phyloP scores from a whole-genome alignment of 2,113 vertebrate genomes.

The Coracopsis vasa region DNA sequence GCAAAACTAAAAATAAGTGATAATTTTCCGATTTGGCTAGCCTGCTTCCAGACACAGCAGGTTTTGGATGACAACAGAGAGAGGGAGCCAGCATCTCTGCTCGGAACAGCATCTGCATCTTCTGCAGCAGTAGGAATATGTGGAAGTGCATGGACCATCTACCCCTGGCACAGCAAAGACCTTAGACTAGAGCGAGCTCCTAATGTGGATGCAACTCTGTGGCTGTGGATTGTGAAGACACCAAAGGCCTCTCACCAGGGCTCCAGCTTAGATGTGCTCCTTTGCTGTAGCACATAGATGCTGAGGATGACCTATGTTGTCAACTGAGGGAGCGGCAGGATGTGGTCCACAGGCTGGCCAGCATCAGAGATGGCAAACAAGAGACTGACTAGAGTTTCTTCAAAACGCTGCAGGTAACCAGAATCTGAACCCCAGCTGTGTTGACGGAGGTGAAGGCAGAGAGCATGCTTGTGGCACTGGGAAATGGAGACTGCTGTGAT shows the following conservation, averaged over 20 bases:
- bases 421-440: not conserved
- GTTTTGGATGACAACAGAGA: not conserved
- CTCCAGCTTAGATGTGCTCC: fast-evolving
- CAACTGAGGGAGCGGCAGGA: not conserved
- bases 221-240: not conserved
- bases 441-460: fast-evolving
- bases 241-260: not conserved
- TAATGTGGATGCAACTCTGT: not conserved
- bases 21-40: not conserved
- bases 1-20: not conserved
- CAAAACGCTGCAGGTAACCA: not conserved
- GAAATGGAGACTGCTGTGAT: not conserved
- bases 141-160: not conserved
- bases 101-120: not conserved
- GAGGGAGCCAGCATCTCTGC: not conserved
- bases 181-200: not conserved
- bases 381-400: not conserved
- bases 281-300: fast-evolving
- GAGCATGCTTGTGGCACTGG: not conserved
- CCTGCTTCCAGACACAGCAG: not conserved
- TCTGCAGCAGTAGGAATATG: not conserved
- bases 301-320: not conserved
- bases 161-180: not conserved
- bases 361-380: not conserved
- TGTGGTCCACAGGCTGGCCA: not conserved